Percentiles rank a stretch among this genome's conserved stretches.
Conservation (phyloP, 2,797 vertebrate genomes). For the Perodicticus potto region DNA sequence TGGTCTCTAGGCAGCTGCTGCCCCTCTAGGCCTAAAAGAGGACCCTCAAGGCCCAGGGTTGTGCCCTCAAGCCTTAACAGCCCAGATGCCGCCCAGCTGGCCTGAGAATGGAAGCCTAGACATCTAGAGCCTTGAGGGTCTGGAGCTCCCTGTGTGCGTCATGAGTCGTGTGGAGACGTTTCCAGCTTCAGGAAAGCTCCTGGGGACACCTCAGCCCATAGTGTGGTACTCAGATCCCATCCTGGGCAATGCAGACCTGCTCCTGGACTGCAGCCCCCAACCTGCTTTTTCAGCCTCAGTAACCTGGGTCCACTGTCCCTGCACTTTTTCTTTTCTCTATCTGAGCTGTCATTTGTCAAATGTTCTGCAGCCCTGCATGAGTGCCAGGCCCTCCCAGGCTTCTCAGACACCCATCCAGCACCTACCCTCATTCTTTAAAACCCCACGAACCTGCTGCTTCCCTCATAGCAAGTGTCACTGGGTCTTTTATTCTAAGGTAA, state of each 20-base stretch:
- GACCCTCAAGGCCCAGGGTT: not conserved
- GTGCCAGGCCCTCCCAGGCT: accelerated
- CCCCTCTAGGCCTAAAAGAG: not conserved
- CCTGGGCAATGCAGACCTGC: not conserved
- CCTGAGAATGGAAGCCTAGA: not conserved
- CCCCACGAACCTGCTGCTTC: not conserved
- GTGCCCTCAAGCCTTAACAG: not conserved
- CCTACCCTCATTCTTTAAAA: not conserved
- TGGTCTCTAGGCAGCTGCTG: slow-evolving; percentile 21
- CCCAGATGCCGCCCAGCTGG: not conserved
- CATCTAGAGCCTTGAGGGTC: not conserved
- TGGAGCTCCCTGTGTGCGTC: not conserved
- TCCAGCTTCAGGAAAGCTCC: not conserved
- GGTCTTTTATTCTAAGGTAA: not conserved
- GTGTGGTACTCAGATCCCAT: not conserved
- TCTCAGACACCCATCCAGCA: not conserved
- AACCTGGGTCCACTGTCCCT: too few species aligned
- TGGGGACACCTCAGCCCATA: accelerated
- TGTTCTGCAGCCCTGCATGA: not conserved
- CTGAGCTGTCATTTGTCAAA: not conserved
- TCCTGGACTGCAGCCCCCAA: not conserved
- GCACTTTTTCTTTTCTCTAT: not conserved
- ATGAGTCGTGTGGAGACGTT: too few species aligned
- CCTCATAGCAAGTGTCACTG: accelerated
- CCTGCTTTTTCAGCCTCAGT: not conserved